phyloP scores from a whole-genome alignment of 1,140 invertebrate species.

The Aphidius gifuensis region DNA sequence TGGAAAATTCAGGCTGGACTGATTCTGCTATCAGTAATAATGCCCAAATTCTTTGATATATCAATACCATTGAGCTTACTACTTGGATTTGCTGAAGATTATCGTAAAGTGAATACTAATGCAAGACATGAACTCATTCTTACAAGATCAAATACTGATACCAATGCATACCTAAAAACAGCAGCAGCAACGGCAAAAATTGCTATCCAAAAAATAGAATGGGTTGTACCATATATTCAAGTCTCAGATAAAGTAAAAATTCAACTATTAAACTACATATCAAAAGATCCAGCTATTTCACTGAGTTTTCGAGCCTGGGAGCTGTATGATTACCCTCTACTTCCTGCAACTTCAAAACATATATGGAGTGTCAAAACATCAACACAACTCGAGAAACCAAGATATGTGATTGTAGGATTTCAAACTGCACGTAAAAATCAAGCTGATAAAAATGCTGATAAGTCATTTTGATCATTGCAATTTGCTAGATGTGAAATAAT shows the following conservation, averaged over 20 bases:
- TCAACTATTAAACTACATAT: slow-evolving; percentile 28
- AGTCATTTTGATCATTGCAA: slow-evolving; percentile 31
- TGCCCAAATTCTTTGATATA: too few relatives aligned
- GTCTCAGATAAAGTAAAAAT: slow-evolving; percentile 31
- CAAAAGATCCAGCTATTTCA: slow-evolving; percentile 29
- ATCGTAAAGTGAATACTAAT: too few relatives aligned
- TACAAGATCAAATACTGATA: too few relatives aligned
- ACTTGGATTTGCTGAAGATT: too few relatives aligned
- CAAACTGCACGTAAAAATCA: slow-evolving; percentile 22
- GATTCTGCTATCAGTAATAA: too few relatives aligned
- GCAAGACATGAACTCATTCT: too few relatives aligned
- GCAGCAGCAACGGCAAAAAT: slow-evolving; percentile 23
- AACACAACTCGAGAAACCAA: slow-evolving; percentile 31
- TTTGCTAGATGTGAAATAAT: slow-evolving; percentile 31
- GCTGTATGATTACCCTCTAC: slow-evolving; percentile 41
- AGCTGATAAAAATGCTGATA: slow-evolving; percentile 6
- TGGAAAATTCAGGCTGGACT: too few relatives aligned
- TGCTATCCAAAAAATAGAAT: slow-evolving; percentile 26
- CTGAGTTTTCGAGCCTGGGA: slow-evolving; percentile 45
- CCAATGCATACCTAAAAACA: too few relatives aligned
- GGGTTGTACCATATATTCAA: slow-evolving; percentile 29
- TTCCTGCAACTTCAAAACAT: slow-evolving; percentile 34
- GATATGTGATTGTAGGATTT: slow-evolving; percentile 30
- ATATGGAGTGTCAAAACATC: slow-evolving; percentile 34
- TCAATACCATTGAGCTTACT: too few relatives aligned